These are phyloP conservation scores for Philhelius pedissequus DNA, from an alignment of 2,888 invertebrate genomes.

Conservation along the genomic window DNA sequence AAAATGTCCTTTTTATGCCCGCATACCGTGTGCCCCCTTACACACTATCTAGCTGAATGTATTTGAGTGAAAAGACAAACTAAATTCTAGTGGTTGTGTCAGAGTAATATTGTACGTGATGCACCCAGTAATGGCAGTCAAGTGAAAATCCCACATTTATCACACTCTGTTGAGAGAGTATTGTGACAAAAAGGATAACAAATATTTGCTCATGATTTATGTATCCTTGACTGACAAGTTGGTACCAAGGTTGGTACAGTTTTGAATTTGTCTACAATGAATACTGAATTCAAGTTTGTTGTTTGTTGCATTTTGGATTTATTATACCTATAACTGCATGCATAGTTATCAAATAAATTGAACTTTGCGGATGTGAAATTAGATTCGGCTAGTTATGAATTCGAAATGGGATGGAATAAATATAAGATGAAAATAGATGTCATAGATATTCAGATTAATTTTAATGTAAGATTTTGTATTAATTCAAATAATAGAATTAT, in stretches of 20 bases:
- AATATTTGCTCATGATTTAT: constrained; percentile 47
- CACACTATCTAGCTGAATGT: neutral
- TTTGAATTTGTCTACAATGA: constrained; percentile 46
- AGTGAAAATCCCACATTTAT: constrained; percentile 28
- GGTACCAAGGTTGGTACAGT: no score
- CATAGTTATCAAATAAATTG: neutral
- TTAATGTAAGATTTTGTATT: no score
- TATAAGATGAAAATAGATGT: neutral
- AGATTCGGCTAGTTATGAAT: neutral
- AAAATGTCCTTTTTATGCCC: constrained; percentile 3
- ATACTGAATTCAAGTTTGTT: constrained; percentile 26
- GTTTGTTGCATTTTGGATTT: neutral
- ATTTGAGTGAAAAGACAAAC: neutral
- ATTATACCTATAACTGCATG: no score
- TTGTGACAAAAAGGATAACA: constrained; percentile 47
- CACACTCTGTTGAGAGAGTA: neutral
- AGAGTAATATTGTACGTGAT: neutral
- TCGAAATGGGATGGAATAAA: neutral
- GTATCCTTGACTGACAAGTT: constrained; percentile 4
- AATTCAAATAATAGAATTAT: no score
- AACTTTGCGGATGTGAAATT: neutral
- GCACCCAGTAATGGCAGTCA: constrained; percentile 2
- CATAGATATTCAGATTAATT: no score
- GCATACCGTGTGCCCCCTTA: neutral
- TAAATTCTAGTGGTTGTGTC: neutral